phyloP scores from a whole-genome alignment of 1,140 invertebrate species.

The Heliconius himera region DNA sequence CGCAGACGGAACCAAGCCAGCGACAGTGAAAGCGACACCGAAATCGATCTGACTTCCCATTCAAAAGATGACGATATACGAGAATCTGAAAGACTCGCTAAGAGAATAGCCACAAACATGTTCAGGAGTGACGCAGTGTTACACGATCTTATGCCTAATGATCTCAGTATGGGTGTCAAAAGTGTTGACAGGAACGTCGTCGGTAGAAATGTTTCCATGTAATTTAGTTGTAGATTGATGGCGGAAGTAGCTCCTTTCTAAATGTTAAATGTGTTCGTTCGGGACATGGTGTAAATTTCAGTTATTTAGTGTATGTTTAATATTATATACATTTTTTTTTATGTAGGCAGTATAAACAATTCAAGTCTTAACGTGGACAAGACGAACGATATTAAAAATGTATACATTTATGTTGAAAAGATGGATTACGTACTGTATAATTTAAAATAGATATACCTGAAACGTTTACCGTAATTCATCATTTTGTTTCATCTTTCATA shows the following conservation, averaged over 20 bases:
- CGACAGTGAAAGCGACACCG: constrained; percentile 76
- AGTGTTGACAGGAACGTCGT: constrained; percentile 54
- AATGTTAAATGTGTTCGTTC: not conserved
- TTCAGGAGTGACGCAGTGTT: constrained; percentile 73
- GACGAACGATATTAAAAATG: not conserved
- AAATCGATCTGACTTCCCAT: constrained; percentile 80
- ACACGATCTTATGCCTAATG: constrained; percentile 77
- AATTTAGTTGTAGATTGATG: constrained; percentile 37
- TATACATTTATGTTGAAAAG: not conserved
- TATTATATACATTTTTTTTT: not conserved
- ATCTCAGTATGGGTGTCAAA: constrained; percentile 73
- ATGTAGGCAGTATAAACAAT: not conserved
- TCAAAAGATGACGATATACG: constrained; percentile 76
- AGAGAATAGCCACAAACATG: constrained; percentile 72
- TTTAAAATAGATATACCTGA: not conserved
- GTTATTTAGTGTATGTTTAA: constrained; percentile 24
- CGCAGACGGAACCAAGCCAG: constrained; percentile 59
- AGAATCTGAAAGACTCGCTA: constrained; percentile 73
- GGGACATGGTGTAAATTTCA: constrained; percentile 14
- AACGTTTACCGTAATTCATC: not conserved
- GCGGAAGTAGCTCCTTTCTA: not conserved
- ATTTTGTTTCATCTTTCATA: not conserved
- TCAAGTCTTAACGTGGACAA: too few species aligned
- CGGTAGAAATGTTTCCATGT: constrained; percentile 60
- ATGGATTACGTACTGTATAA: too few species aligned